These are phyloP conservation scores for Cotesia glomerata DNA, from an alignment of 1,140 invertebrate species.

Conservation along the genomic window DNA sequence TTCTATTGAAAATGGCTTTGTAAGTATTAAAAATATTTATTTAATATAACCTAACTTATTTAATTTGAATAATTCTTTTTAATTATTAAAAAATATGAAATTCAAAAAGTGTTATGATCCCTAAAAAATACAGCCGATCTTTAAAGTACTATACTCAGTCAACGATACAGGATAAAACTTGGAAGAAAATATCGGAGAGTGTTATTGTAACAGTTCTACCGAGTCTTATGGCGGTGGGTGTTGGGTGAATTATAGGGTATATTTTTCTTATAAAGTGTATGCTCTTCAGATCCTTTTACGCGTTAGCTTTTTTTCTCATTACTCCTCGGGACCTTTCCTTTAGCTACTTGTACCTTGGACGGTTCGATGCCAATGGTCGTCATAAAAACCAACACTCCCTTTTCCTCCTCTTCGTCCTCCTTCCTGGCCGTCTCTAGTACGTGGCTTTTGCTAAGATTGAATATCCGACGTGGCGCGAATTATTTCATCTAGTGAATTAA, in stretches of 20 bases:
- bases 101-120: no score
- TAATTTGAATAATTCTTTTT: no score
- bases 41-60: no score
- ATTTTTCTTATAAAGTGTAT: neutral
- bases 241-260: neutral
- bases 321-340: neutral
- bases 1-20: no score
- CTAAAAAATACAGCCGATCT: no score
- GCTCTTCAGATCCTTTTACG: neutral
- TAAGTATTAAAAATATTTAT: no score
- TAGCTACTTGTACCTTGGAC: neutral
- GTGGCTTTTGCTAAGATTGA: neutral
- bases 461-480: constrained; percentile 3
- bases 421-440: no score
- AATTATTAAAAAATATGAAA: no score
- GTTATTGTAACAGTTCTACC: neutral
- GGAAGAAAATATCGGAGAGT: neutral
- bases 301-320: constrained; percentile 4
- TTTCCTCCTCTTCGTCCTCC: no score
- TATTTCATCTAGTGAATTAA: neutral
- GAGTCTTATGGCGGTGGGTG: neutral
- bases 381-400: neutral
- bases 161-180: neutral
- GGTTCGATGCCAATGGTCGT: neutral
- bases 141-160: neutral